A percentile compares a stretch with the other conserved stretches of the same genome.
Conservation (phyloP, 37 sponge, comb jelly and placozoan species). For the Ephydatia muelleri region DNA sequence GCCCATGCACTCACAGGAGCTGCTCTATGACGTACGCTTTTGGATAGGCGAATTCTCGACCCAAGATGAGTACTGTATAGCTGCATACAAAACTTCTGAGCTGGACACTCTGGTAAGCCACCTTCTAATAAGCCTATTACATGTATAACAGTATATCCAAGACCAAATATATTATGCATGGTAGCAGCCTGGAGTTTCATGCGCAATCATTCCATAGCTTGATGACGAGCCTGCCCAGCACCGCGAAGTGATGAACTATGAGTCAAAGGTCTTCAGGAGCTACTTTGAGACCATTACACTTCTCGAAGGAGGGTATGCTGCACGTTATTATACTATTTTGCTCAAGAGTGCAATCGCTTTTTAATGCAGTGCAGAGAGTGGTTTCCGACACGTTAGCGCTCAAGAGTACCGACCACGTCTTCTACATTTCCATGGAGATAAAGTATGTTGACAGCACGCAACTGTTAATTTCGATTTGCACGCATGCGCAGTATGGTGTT, state of each 20-base stretch:
- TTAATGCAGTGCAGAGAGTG: slow-evolving; percentile 66
- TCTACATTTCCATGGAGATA: slow-evolving; percentile 77
- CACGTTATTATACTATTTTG: not conserved
- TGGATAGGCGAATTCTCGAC: slow-evolving; percentile 89
- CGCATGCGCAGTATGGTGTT: slow-evolving; percentile 10
- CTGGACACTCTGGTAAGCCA: slow-evolving; percentile 80
- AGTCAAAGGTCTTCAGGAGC: slow-evolving; percentile 73
- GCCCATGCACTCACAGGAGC: slow-evolving; percentile 35
- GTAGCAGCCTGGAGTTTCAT: too few relatives aligned
- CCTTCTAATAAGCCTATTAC: not conserved
- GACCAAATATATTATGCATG: too few relatives aligned
- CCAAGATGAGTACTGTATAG: slow-evolving; percentile 91
- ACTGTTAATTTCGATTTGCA: not conserved
- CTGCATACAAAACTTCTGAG: slow-evolving; percentile 95
- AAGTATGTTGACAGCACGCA: slow-evolving; percentile 12
- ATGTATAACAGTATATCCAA: too few relatives aligned
- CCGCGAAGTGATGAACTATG: slow-evolving; percentile 83
- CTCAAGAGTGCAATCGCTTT: not conserved
- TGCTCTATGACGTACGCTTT: slow-evolving; percentile 84
- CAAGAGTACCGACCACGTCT: slow-evolving; percentile 76
- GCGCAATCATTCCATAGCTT: slow-evolving; percentile 23
- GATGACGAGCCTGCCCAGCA: slow-evolving; percentile 91
- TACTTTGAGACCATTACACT: slow-evolving; percentile 75
- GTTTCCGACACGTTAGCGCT: slow-evolving; percentile 81
- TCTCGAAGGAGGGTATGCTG: slow-evolving; percentile 65